Base-by-base conservation (phyloP, 2,113 vertebrate species). In the Neoarius graeffei region DNA sequence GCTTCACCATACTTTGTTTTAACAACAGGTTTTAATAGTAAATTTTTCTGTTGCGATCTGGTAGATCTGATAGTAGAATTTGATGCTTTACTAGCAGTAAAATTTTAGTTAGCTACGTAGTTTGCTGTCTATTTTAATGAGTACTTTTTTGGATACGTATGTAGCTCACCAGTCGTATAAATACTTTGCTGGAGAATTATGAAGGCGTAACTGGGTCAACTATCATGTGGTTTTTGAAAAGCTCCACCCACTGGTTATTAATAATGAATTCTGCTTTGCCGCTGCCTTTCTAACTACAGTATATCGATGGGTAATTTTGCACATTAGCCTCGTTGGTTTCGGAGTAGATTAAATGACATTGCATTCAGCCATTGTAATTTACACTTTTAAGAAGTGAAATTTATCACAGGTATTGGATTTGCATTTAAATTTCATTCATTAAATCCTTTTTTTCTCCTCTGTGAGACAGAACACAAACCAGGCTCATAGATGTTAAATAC, bases 381-480 rank as follows among this genome's bases (percentile, higher is more conserved):
- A 56, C 14, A 56, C n/a, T 80, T 80, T 80, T 56, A 80, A 56
- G 27, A 81, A 35, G 7, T 20, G n/a, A 81, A 27, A 81, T 81
- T 81, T 59, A 81, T 59, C 27, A 35, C 14, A 20, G 54, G 54
- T 56, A 57, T 30, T 57, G 52, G 56, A 81, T 59, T 81, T 20
- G 27, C 79, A 57, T 81, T 81, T 35, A 81, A 27, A 81, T 59
- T 59, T 59, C 3, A 59, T 59, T 59, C 77, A 80, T 80, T 27
- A 30, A 80, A 30, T 15, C 54, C n/a, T 4, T 57, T 50, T 54
- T 56, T 77, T 42, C 25, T 54, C n/a, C 14, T 14, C 15, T 6
- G 23, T 54, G 50, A 79, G 50, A 79, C 50, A 79, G 42, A 76
- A 79, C 27, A 79, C 76, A 54, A 54, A 77, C 25, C 74, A 77